Percentiles rank a stretch among this genome's conserved stretches.
These are phyloP conservation scores for Pelecanoides urinatrix DNA, from an alignment of 2,113 vertebrate genomes.

Conservation along the genomic window DNA sequence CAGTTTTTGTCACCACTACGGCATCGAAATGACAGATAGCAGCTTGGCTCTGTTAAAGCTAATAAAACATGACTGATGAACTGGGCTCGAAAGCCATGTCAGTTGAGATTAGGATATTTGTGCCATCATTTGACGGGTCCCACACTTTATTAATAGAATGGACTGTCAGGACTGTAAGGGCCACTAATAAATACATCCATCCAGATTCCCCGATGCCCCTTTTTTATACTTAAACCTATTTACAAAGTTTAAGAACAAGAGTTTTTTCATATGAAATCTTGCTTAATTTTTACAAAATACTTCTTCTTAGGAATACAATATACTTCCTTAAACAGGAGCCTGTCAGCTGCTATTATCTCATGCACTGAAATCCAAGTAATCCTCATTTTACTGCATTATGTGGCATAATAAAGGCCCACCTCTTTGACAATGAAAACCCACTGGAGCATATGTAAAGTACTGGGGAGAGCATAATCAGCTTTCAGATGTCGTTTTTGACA, in stretches of 20 bases:
- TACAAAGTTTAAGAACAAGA: background rate
- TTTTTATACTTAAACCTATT: conserved; percentile 51
- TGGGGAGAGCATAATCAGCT: background rate
- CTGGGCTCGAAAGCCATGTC: conserved; percentile 68
- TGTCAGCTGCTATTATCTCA: conserved; percentile 50
- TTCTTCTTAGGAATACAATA: conserved; percentile 11
- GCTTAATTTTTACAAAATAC: background rate
- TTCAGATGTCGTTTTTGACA: conserved; percentile 18
- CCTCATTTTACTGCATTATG: conserved; percentile 45
- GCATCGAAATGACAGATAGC: conserved; percentile 61
- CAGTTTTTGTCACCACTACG: conserved; percentile 62
- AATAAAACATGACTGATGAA: conserved; percentile 80
- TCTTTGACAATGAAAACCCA: conserved; percentile 46
- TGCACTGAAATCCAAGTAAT: conserved; percentile 45
- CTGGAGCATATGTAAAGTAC: conserved; percentile 26
- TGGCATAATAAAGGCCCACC: conserved; percentile 12
- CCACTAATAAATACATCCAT: conserved; percentile 73
- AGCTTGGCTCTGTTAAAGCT: conserved; percentile 59
- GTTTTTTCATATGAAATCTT: background rate
- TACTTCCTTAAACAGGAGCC: conserved; percentile 39
- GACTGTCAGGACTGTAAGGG: conserved; percentile 39
- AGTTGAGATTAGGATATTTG: conserved; percentile 78
- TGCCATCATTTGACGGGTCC: conserved; percentile 74
- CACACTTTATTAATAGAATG: conserved; percentile 78
- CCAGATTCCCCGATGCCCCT: conserved; percentile 32